A percentile compares a stretch with the other conserved stretches of the same genome.
These are phyloP conservation scores for Athalia cordata DNA, from an alignment of 2,888 invertebrate species.

Conservation along the genomic window DNA sequence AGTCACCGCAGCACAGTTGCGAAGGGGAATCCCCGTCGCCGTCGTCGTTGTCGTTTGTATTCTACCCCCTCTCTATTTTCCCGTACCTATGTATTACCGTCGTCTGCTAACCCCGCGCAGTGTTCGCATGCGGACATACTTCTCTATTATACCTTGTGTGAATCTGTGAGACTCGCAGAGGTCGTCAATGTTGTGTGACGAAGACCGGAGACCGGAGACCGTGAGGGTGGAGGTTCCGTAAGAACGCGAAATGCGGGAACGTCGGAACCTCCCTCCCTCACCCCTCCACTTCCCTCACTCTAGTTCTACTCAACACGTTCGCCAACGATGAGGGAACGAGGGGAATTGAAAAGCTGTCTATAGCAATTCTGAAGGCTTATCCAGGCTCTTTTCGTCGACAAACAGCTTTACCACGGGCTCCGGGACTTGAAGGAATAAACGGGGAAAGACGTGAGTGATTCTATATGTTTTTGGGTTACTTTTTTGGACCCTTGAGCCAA, in stretches of 20 bases:
- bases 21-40: slow-evolving; percentile 36
- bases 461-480: slow-evolving; percentile 26
- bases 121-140: too few species aligned
- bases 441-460: slow-evolving; percentile 1
- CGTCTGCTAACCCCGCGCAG: too few species aligned
- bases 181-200: slow-evolving; percentile 31
- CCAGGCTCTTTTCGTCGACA: slow-evolving; percentile 53
- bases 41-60: slow-evolving; percentile 47
- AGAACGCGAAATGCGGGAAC: slow-evolving; percentile 38
- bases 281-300: too few species aligned
- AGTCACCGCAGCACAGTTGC: slow-evolving; percentile 70
- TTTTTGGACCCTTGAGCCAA: not conserved
- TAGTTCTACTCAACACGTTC: slow-evolving; percentile 66
- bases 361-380: slow-evolving; percentile 71
- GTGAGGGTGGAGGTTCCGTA: not conserved
- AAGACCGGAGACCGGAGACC: not conserved
- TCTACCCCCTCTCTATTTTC: not conserved
- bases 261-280: slow-evolving; percentile 50
- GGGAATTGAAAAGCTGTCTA: slow-evolving; percentile 72
- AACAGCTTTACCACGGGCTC: not conserved
- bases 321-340: slow-evolving; percentile 71
- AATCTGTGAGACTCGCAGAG: slow-evolving; percentile 8
- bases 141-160: not conserved
- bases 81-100: not conserved
- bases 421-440: slow-evolving; percentile 4